These are phyloP conservation scores for Lamellibrachia columna DNA, from an alignment of 2,888 invertebrate species.

Conservation along the genomic window DNA sequence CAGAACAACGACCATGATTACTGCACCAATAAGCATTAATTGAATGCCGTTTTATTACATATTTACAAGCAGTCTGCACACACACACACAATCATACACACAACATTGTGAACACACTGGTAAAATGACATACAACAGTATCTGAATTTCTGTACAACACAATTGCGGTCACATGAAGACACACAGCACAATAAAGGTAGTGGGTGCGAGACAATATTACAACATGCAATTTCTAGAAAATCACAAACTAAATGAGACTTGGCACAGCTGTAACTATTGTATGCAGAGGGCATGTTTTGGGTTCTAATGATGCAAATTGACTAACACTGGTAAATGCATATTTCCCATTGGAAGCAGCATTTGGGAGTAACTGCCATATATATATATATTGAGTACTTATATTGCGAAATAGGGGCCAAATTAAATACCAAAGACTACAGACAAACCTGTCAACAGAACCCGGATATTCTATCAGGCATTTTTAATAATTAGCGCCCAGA, in stretches of 20 bases:
- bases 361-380: not conserved
- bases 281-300: not conserved
- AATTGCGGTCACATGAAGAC: not conserved
- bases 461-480: too few relatives aligned
- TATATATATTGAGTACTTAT: not conserved
- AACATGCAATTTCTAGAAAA: not conserved
- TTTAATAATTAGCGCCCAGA: too few relatives aligned
- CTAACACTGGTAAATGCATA: not conserved
- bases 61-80: constrained; percentile 6
- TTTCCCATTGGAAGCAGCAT: not conserved
- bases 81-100: not conserved
- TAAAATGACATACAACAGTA: not conserved
- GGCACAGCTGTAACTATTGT: not conserved
- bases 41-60: constrained; percentile 4
- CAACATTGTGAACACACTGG: constrained; percentile 6
- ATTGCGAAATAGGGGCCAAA: not conserved
- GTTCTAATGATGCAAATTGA: not conserved
- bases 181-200: not conserved
- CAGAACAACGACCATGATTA: not conserved
- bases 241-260: not conserved
- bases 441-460: too few relatives aligned
- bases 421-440: not conserved
- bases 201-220: not conserved
- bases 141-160: not conserved
- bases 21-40: not conserved